Conservation (phyloP, 1,140 invertebrate genomes). For the Caenorhabditis elegans region DNA sequence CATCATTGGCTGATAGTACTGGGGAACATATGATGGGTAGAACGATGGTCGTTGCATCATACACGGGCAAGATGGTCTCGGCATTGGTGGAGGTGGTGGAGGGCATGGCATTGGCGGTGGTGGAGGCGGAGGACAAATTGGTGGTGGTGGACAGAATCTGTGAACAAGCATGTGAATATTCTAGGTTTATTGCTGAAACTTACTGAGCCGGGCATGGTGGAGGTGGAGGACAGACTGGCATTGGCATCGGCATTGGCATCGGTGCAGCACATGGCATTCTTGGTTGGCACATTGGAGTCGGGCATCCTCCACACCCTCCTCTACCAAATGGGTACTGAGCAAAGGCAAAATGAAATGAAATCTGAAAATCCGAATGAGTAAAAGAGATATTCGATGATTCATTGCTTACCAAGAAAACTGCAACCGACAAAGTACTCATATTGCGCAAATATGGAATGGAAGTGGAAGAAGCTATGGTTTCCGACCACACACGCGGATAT, state of each 20-base stretch:
- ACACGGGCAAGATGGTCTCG: conserved; percentile 44
- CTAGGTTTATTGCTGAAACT: neutral
- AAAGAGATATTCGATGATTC: neutral
- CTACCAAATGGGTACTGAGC: conserved; percentile 21
- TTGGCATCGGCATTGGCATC: neutral
- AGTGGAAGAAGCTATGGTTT: neutral
- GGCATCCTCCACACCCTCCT: conserved; percentile 33
- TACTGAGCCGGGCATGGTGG: conserved; percentile 33
- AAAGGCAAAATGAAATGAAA: neutral
- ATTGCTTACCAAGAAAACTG: neutral
- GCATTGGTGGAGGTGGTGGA: conserved; percentile 44
- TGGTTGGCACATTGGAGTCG: conserved; percentile 18
- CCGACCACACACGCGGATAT: conserved; percentile 7
- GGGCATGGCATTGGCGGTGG: conserved; percentile 40
- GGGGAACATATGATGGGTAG: conserved; percentile 9
- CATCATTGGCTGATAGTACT: conserved; percentile 24
- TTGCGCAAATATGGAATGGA: neutral
- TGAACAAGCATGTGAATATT: too few species aligned
- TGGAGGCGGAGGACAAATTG: conserved; percentile 49
- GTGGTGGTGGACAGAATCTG: conserved; percentile 45
- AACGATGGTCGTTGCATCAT: conserved; percentile 38
- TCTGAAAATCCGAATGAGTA: neutral
- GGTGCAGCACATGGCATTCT: conserved; percentile 14
- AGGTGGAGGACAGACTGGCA: conserved; percentile 33
- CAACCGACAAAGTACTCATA: neutral